phyloP scores from a whole-genome alignment of 2,888 invertebrate genomes.

The Melipona beecheii region DNA sequence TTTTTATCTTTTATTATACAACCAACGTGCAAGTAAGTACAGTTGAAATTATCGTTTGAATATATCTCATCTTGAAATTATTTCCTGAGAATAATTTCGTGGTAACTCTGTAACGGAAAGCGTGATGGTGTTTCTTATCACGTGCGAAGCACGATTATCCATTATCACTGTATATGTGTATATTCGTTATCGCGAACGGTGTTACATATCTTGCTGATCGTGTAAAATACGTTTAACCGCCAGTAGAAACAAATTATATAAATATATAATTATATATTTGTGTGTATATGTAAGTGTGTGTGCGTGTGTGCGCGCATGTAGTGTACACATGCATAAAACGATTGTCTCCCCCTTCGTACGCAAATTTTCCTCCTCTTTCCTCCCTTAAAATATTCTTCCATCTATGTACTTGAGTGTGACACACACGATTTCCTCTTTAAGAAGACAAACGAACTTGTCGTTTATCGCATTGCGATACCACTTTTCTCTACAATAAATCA shows the following conservation, averaged over 20 bases:
- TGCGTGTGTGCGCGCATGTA: not conserved
- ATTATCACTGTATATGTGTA: not conserved
- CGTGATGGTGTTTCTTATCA: not conserved
- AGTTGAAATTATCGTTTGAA: not conserved
- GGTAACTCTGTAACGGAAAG: not conserved
- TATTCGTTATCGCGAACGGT: not conserved
- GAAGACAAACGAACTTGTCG: not conserved
- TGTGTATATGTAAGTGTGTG: no score
- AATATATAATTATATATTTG: not conserved
- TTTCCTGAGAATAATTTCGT: not conserved
- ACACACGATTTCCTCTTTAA: not conserved
- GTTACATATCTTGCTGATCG: conserved; percentile 5
- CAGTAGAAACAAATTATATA: conserved; percentile 23
- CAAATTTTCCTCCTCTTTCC: not conserved
- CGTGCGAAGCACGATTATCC: not conserved
- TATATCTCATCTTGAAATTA: not conserved
- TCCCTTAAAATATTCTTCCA: not conserved
- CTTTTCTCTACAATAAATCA: not conserved
- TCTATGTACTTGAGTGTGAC: not conserved
- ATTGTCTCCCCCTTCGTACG: conserved; percentile 13
- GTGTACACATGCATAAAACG: not conserved
- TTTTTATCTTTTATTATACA: not conserved
- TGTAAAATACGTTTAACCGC: not conserved
- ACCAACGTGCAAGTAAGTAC: not conserved
- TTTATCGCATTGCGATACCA: not conserved